Conservation (phyloP, 2,888 invertebrate genomes). For the Diplazon laetatorius region DNA sequence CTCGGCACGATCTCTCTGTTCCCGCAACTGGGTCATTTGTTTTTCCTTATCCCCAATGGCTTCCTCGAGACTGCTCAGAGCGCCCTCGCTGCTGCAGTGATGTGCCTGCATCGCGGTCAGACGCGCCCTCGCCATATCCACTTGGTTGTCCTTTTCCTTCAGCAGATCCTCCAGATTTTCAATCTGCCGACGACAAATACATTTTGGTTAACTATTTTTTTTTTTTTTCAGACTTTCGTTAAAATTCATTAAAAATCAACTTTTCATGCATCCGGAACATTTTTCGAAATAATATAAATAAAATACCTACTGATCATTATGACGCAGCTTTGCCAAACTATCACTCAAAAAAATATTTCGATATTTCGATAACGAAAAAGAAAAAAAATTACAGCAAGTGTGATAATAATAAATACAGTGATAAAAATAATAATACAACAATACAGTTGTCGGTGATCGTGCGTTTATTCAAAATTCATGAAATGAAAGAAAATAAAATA, state of each 20-base stretch:
- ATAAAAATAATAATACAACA: not conserved
- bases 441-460: no score
- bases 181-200: no score
- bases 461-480: not conserved
- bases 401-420: constrained; percentile 5
- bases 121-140: constrained; percentile 96
- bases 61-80: constrained; percentile 96
- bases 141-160: constrained; percentile 99
- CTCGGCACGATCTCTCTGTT: constrained; percentile 97
- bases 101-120: constrained; percentile 97
- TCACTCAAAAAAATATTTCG: no score
- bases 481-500: constrained; percentile 6
- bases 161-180: constrained; percentile 98
- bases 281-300: constrained; percentile 3
- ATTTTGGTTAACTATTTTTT: no score
- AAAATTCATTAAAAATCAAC: no score
- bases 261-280: constrained; percentile 1
- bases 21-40: constrained; percentile 96
- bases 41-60: constrained; percentile 98
- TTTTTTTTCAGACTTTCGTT: no score
- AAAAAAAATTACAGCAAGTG: not conserved
- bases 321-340: not conserved
- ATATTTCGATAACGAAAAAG: no score
- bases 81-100: constrained; percentile 96
- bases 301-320: constrained; percentile 22